Evolutionary conservation across 2,888 invertebrate species (phyloP), one percentile per base, ranked within the genome.

Genomic region (Strigamia crassipes): DNA sequence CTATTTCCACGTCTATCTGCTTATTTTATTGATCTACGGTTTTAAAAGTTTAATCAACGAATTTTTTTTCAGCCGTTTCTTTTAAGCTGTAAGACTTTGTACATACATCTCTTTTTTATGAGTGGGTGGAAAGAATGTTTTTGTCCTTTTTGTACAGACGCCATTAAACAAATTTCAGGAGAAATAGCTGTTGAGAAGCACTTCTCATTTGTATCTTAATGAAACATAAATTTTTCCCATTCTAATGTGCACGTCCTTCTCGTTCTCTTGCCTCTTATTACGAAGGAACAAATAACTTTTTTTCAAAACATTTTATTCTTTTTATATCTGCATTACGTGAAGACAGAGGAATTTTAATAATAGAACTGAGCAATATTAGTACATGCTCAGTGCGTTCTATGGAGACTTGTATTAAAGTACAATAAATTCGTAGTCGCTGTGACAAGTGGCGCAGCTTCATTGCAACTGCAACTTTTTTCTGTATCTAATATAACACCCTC

Each of bases 171-270:
- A 61, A 61, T 61, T 61, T 61, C 21, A 61, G 61, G 18, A 23
- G 23, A 23, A 15, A 61, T 61, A 61, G 61, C 61, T 23, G 61
- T 61, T 61, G 61, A 61, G 61, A 61, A 61, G 61, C 61, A 61
- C 61, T 61, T 61, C 61, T 61, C 61, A 61, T 61, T 61, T 61
- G 61, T 61, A 61, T 61, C 61, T 61, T 61, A 61, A 61, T 61
- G 61, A 61, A 61, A 61, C 61, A 61, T 61, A 61, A 61, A 61
- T 61, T 61, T 61, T 23, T 61, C 61, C 61, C 61, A 61, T 61
- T 61, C 21, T 23, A 61, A 61, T 61, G 18, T 61, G 61, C 61
- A 61, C 61, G 61, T 61, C 61, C 61, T 61, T 61, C 61, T 61
- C 61, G 15, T 21, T 5, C 61, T 61, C 61, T 61, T 61, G 18